These are phyloP conservation scores for Embiotoca jacksoni DNA, from an alignment of 2,113 vertebrate genomes.

Conservation along the genomic window DNA sequence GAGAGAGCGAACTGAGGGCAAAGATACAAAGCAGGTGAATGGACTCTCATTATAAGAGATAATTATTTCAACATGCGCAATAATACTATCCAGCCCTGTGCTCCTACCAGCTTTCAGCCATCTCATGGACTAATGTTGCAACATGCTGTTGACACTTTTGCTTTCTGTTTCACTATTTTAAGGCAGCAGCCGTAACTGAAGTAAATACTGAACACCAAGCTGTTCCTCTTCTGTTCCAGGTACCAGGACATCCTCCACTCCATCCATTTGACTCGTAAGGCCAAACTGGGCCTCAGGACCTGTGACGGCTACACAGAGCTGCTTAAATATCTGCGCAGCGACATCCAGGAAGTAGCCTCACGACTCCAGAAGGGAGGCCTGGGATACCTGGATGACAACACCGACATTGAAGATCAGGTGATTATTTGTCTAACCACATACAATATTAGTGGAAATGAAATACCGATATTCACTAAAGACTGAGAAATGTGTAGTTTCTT, in stretches of 20 bases:
- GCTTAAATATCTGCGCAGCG: constrained; percentile 91
- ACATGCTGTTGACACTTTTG: not conserved
- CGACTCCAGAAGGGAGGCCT: constrained; percentile 96
- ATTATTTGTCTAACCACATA: constrained; percentile 33
- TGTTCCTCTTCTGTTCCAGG: constrained; percentile 69
- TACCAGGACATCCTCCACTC: constrained; percentile 95
- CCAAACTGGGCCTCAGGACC: constrained; percentile 88
- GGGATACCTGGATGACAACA: constrained; percentile 92
- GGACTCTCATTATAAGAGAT: not conserved
- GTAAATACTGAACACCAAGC: not conserved
- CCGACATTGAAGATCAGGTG: constrained; percentile 91
- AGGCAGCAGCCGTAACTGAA: not conserved
- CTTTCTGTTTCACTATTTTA: not conserved
- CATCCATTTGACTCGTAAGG: constrained; percentile 91
- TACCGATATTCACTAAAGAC: not conserved
- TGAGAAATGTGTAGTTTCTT: no score
- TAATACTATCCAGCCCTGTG: not conserved
- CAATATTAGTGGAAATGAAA: not conserved
- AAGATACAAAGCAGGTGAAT: constrained; percentile 89
- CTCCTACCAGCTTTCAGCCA: not conserved
- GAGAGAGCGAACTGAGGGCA: constrained; percentile 93
- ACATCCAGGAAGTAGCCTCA: constrained; percentile 95
- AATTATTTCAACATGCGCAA: not conserved
- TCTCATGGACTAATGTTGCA: not conserved
- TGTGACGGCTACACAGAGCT: constrained; percentile 93